phyloP scores from a whole-genome alignment of 2,888 invertebrate species.

The Catonia carolina region DNA sequence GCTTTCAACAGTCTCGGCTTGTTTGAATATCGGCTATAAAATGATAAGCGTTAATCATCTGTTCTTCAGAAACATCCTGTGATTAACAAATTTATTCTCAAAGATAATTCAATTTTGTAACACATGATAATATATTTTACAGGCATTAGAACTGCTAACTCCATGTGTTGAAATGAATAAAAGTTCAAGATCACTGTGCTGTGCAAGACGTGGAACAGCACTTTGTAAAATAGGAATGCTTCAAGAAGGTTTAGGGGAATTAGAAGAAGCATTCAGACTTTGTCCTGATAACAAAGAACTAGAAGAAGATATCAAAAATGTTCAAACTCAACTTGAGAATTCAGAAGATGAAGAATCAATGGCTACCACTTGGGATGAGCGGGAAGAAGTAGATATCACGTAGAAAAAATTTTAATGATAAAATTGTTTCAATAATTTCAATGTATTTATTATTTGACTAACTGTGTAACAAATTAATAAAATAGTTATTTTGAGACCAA shows the following conservation, averaged over 20 bases:
- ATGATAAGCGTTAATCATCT: too few species aligned
- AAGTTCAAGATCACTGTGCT: slow-evolving; percentile 61
- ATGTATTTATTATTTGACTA: too few species aligned
- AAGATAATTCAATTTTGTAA: too few species aligned
- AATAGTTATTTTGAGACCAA: too few species aligned
- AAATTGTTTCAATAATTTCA: too few species aligned
- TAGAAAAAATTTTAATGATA: too few species aligned
- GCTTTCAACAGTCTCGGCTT: too few species aligned
- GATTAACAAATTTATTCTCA: too few species aligned
- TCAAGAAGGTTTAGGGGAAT: slow-evolving; percentile 64
- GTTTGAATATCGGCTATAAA: too few species aligned
- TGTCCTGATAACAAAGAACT: slow-evolving; percentile 45
- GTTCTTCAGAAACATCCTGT: too few species aligned
- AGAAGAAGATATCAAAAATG: background rate
- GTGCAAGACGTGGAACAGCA: slow-evolving; percentile 66
- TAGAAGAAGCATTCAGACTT: slow-evolving; percentile 64
- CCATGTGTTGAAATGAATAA: slow-evolving; percentile 68
- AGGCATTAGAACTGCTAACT: slow-evolving; percentile 65
- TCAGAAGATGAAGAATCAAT: background rate
- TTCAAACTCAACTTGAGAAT: background rate
- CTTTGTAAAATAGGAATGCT: slow-evolving; percentile 62
- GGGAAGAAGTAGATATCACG: background rate
- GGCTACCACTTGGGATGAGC: background rate
- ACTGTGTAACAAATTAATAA: too few species aligned
- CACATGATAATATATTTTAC: slow-evolving; percentile 31